phyloP scores from a whole-genome alignment of 2,888 invertebrate species.

The Tinea pellionella region DNA sequence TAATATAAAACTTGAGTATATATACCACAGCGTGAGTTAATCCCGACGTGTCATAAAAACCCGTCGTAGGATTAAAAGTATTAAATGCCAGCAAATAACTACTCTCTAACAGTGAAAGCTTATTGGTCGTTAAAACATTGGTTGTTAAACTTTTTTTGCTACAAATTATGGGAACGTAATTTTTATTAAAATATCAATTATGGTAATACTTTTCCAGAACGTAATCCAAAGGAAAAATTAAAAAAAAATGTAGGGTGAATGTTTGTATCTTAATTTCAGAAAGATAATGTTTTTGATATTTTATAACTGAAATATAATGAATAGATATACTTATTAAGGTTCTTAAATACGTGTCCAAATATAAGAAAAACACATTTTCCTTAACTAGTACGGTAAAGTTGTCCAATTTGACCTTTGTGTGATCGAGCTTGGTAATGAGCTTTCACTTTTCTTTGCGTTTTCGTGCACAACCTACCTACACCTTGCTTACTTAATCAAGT shows the following conservation, averaged over 20 bases:
- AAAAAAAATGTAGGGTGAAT: no score
- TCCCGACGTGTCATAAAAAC: not conserved
- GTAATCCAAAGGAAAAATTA: no score
- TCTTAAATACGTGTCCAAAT: no score
- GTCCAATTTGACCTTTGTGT: conserved; percentile 8
- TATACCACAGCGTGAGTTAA: not conserved
- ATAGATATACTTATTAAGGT: no score
- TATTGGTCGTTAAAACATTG: not conserved
- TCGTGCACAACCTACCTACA: conserved; percentile 3
- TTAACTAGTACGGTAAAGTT: conserved; percentile 1
- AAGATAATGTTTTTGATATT: no score
- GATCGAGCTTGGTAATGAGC: conserved; percentile 8
- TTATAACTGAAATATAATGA: no score
- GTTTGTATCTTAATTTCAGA: no score
- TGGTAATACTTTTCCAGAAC: no score
- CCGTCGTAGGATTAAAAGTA: not conserved
- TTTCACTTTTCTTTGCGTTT: conserved; percentile 8
- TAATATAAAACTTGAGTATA: no score
- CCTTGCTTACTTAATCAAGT: not conserved
- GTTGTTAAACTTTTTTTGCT: no score
- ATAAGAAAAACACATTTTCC: not conserved
- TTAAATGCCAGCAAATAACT: not conserved
- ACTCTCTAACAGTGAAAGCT: not conserved
- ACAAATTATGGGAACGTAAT: no score
- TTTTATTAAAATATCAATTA: no score